A percentile compares a stretch with the other conserved stretches of the same genome.
Conservation (phyloP, 2,888 invertebrate species). For the Torymus aiolomorphi region DNA sequence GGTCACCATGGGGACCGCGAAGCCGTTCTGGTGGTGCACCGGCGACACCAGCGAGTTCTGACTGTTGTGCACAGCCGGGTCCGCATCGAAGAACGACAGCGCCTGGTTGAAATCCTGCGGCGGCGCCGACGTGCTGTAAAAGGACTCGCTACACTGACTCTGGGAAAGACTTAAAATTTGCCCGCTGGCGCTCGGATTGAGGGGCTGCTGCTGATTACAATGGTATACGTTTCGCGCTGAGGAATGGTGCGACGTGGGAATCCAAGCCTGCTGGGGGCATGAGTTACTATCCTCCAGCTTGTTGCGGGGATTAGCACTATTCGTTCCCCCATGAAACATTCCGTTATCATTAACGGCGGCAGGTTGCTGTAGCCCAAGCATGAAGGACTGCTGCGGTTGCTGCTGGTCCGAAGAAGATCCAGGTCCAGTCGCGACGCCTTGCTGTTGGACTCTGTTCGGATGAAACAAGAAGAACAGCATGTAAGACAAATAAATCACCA, state of each 20-base stretch:
- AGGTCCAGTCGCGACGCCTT: no score
- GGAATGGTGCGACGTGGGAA: constrained; percentile 72
- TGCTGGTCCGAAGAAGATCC: constrained; percentile 64
- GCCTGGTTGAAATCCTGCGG: constrained; percentile 74
- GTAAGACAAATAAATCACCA: no score
- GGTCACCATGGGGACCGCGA: constrained; percentile 71
- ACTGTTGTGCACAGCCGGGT: constrained; percentile 72
- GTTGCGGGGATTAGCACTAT: constrained; percentile 67
- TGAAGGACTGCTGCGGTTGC: constrained; percentile 77
- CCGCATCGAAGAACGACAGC: constrained; percentile 69
- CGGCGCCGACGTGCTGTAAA: constrained; percentile 72
- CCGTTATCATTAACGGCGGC: constrained; percentile 68
- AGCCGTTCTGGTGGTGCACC: constrained; percentile 77
- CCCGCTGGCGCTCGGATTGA: constrained; percentile 66
- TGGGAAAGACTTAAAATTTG: constrained; percentile 71
- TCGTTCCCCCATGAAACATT: constrained; percentile 72
- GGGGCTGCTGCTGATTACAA: constrained; percentile 69
- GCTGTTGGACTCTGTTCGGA: constrained; percentile 70
- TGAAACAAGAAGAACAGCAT: constrained; percentile 70
- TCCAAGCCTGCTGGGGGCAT: constrained; percentile 70
- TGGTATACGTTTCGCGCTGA: constrained; percentile 73
- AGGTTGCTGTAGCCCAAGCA: constrained; percentile 66
- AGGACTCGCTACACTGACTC: constrained; percentile 70
- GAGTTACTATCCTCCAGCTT: constrained; percentile 73
- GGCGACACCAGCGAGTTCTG: constrained; percentile 77